Evolutionary conservation across 2,797 vertebrate genomes (phyloP).

Genomic region (Lindbergichthys nudifrons): DNA sequence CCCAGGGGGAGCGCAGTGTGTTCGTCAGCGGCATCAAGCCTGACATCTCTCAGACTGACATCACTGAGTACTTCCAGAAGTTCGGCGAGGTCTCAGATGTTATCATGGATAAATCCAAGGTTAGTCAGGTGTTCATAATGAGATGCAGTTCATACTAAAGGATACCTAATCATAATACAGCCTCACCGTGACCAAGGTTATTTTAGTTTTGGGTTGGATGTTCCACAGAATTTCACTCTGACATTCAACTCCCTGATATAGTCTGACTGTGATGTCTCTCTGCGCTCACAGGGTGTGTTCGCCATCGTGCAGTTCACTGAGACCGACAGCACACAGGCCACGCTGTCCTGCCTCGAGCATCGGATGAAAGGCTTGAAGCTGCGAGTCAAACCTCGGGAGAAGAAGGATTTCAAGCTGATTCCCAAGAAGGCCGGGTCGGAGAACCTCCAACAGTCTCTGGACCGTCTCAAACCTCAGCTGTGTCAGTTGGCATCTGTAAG

Average conservation of each 20-base stretch:
- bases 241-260: not conserved
- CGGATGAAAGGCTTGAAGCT: conserved; percentile 84
- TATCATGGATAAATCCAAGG: conserved; percentile 95
- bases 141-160: too few relatives aligned
- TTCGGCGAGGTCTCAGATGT: conserved; percentile 88
- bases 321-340: conserved; percentile 62
- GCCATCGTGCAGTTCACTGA: conserved; percentile 91
- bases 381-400: conserved; percentile 89
- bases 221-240: too few relatives aligned
- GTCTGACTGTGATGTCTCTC: not conserved
- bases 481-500: conserved; percentile 85
- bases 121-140: conserved; percentile 51
- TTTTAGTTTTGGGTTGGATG: too few relatives aligned
- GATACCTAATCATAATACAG: too few relatives aligned
- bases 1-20: conserved; percentile 89
- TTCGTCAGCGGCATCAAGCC: conserved; percentile 91
- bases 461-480: conserved; percentile 82
- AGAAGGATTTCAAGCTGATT: conserved; percentile 88
- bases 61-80: conserved; percentile 86
- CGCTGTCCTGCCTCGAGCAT: conserved; percentile 84
- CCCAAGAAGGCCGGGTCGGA: conserved; percentile 76
- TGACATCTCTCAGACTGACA: conserved; percentile 79
- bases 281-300: conserved; percentile 86
- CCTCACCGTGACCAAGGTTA: too few relatives aligned
- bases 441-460: conserved; percentile 76